phyloP scores from a whole-genome alignment of 2,797 vertebrate genomes.

The Spea hammondii region DNA sequence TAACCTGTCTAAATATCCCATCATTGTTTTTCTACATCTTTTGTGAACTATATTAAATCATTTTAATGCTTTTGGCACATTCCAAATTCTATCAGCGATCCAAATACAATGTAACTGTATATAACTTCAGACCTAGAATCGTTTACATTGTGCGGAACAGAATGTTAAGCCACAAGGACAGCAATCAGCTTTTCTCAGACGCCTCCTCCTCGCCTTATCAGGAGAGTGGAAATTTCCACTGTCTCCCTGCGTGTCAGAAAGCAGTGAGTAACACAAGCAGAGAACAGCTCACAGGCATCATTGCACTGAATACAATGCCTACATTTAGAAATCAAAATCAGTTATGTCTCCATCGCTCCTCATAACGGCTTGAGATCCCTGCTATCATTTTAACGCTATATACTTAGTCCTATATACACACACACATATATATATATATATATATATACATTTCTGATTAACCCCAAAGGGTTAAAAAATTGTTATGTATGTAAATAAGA shows the following conservation, averaged over 20 bases:
- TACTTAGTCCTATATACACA: too few relatives aligned
- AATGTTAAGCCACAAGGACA: neutral
- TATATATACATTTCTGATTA: too few relatives aligned
- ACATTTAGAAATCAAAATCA: conserved; percentile 20
- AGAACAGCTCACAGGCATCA: neutral
- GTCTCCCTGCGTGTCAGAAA: conserved; percentile 32
- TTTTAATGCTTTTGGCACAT: neutral
- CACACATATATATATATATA: too few relatives aligned
- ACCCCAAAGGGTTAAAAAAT: too few relatives aligned
- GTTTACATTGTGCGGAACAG: neutral
- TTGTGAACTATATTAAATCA: too few relatives aligned
- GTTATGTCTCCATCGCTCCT: neutral
- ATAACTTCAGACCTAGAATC: neutral
- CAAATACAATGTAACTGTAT: neutral
- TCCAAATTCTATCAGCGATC: neutral
- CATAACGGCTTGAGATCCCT: neutral
- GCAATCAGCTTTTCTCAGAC: neutral
- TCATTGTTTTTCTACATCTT: too few relatives aligned
- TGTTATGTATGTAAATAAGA: too few relatives aligned
- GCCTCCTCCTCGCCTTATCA: conserved; percentile 41
- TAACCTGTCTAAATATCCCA: too few relatives aligned
- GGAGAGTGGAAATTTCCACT: conserved; percentile 48
- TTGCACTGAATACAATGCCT: conserved; percentile 27
- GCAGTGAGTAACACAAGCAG: neutral
- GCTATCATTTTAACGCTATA: conserved; percentile 1